phyloP scores from a whole-genome alignment of 1,140 invertebrate genomes.

The Phocides pigmalion region DNA sequence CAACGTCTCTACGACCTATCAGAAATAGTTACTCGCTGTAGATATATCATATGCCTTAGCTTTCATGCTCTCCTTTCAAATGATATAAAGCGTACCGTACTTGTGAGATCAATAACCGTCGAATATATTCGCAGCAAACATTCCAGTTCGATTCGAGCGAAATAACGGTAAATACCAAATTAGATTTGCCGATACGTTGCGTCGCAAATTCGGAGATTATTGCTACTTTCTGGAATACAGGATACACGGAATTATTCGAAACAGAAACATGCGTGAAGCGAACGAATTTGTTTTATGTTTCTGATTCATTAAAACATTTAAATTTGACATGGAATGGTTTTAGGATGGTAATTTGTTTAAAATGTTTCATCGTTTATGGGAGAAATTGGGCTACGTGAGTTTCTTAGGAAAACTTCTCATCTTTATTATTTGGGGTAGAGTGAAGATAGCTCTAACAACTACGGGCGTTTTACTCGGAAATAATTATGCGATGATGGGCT shows the following conservation, averaged over 20 bases:
- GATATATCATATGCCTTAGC: background rate
- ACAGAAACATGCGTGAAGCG: no score
- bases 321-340: no score
- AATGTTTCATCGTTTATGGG: no score
- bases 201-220: slow-evolving; percentile 12
- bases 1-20: no score
- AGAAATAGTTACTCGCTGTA: background rate
- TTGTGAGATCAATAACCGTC: slow-evolving; percentile 7
- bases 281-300: slow-evolving; percentile 7
- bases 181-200: slow-evolving; percentile 11
- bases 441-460: no score
- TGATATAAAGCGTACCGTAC: background rate
- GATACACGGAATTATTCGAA: background rate
- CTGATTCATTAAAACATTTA: no score
- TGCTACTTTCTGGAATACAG: slow-evolving; percentile 2
- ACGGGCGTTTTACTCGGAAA: no score
- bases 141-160: slow-evolving; percentile 1
- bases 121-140: background rate
- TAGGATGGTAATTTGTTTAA: no score
- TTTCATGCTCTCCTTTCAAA: background rate
- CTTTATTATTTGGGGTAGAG: no score
- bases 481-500: no score
- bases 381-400: no score
- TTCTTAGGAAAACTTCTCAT: no score
- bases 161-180: slow-evolving; percentile 17